phyloP scores from a whole-genome alignment of 2,797 vertebrate species.

The Neomorphus geoffroyi region DNA sequence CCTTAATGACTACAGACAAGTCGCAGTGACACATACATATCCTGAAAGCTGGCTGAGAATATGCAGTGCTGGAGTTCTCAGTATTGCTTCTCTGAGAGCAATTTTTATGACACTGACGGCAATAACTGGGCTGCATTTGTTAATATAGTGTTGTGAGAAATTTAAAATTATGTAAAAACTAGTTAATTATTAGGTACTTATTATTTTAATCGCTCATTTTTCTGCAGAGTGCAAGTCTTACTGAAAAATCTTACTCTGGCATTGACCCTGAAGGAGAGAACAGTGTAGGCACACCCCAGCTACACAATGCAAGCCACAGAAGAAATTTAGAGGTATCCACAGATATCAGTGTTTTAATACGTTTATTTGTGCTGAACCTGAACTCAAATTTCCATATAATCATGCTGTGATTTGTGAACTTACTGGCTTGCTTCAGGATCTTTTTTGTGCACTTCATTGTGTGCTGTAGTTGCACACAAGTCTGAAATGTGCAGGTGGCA shows the following conservation, averaged over 20 bases:
- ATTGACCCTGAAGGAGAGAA: neutral
- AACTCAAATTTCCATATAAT: neutral
- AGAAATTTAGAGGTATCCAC: neutral
- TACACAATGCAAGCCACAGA: neutral
- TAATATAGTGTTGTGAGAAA: neutral
- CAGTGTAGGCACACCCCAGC: neutral
- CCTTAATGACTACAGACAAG: constrained; percentile 29
- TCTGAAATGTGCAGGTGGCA: neutral
- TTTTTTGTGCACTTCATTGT: neutral
- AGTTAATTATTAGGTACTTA: neutral
- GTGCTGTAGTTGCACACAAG: neutral
- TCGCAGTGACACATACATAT: neutral
- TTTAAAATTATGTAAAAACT: neutral
- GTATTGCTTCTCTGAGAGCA: neutral
- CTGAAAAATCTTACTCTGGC: neutral
- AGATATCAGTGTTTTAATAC: neutral
- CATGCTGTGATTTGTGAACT: neutral
- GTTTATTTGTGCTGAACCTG: neutral
- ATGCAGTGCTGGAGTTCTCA: neutral
- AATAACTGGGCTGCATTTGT: neutral
- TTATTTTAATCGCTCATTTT: constrained; percentile 4
- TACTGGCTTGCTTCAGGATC: neutral
- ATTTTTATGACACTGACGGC: neutral
- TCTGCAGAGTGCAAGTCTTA: neutral
- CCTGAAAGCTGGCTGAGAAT: neutral